Conservation (phyloP, 2,888 invertebrate genomes). For the Nesidiocoris tenuis region DNA sequence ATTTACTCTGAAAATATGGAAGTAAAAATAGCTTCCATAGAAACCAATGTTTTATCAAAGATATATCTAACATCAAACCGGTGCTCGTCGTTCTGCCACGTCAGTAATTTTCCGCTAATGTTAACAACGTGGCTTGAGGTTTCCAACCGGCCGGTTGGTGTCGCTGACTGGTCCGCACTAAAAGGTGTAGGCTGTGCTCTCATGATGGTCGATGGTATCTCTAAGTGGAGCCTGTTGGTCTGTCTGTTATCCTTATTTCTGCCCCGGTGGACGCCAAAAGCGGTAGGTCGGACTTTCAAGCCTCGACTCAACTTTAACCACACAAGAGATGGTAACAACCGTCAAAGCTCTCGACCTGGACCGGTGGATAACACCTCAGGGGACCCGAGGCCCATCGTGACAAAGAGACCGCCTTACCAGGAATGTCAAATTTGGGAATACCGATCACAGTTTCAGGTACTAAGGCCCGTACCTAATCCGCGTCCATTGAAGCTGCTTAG, state of each 20-base stretch:
- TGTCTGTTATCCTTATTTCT: constrained; percentile 28
- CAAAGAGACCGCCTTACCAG: neutral
- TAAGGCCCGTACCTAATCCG: too few species aligned
- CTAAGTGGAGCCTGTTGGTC: constrained; percentile 20
- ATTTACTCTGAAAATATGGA: too few species aligned
- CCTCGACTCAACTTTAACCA: neutral
- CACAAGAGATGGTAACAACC: neutral
- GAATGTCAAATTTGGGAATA: neutral
- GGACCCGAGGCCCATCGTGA: neutral
- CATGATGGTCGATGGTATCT: constrained; percentile 21
- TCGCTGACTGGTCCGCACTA: neutral
- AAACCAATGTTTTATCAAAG: too few species aligned
- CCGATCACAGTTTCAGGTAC: neutral
- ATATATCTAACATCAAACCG: too few species aligned
- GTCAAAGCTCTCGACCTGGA: neutral
- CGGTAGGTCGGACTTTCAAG: neutral
- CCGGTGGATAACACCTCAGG: neutral
- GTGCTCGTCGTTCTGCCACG: too few species aligned
- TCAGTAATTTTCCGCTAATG: too few species aligned
- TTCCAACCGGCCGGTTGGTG: too few species aligned
- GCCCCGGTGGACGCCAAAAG: constrained; percentile 23
- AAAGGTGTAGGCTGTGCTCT: neutral
- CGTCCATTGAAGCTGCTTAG: too few species aligned
- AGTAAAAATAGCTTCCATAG: too few species aligned
- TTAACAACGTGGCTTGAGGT: too few species aligned